Percentiles rank a stretch among this genome's conserved stretches.
These are phyloP conservation scores for Sebastes melanostomus DNA, from an alignment of 2,797 vertebrate species.

Conservation along the genomic window DNA sequence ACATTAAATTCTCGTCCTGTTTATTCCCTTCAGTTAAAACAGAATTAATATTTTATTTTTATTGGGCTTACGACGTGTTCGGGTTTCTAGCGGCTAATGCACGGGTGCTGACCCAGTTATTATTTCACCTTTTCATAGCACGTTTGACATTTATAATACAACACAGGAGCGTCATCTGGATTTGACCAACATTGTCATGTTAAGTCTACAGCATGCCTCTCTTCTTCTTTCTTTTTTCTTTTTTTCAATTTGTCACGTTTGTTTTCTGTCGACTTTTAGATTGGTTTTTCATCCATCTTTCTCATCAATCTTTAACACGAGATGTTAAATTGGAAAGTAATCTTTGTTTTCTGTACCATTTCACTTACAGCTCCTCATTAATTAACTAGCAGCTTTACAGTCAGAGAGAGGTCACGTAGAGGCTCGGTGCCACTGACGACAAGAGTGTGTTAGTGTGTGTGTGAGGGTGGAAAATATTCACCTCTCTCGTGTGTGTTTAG, in stretches of 20 bases:
- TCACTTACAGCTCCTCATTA: conserved; percentile 5
- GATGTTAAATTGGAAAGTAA: not conserved
- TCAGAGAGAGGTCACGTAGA: conserved; percentile 14
- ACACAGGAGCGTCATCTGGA: not conserved
- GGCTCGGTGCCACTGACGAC: not conserved
- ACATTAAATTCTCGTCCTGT: not conserved
- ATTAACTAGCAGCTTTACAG: conserved; percentile 2
- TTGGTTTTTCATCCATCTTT: not conserved
- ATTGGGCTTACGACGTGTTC: not conserved
- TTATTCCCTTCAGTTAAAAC: not conserved
- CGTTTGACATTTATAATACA: not conserved
- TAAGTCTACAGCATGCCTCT: not conserved
- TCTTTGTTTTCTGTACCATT: not conserved
- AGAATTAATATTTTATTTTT: not conserved
- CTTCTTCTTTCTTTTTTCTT: not conserved
- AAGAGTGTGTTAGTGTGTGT: not conserved
- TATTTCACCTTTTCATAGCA: not conserved
- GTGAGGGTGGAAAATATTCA: conserved; percentile 7
- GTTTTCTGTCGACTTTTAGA: not conserved
- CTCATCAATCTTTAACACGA: not conserved
- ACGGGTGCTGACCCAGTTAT: not conserved
- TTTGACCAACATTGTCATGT: not conserved
- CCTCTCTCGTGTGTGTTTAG: not conserved
- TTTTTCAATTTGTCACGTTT: not conserved
- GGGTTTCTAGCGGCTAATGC: not conserved